Conservation (phyloP, 2,113 vertebrate species). For the Aramus guarauna region DNA sequence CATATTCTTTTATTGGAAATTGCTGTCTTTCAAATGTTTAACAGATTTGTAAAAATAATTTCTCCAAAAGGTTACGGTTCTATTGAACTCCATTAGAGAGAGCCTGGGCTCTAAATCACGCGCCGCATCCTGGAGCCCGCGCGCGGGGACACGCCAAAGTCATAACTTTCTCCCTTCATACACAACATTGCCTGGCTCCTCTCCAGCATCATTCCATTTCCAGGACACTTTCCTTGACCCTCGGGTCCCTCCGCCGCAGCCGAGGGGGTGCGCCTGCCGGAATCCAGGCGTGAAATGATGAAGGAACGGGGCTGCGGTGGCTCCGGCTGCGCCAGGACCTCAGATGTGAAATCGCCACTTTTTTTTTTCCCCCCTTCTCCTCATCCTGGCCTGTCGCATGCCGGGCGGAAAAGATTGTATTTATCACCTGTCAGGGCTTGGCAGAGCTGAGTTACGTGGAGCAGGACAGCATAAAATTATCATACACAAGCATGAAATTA, state of each 20-base stretch:
- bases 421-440: slow-evolving; percentile 99
- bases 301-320: slow-evolving; percentile 53
- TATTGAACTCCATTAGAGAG: slow-evolving; percentile 1
- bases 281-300: slow-evolving; percentile 86
- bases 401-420: slow-evolving; percentile 96
- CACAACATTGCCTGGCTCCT: background rate
- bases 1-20: slow-evolving; percentile 59
- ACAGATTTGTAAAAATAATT: slow-evolving; percentile 70
- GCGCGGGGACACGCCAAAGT: background rate
- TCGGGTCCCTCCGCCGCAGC: slow-evolving; percentile 26
- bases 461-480: slow-evolving; percentile 99
- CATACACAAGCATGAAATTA: slow-evolving; percentile 99
- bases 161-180: background rate
- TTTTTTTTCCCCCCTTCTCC: background rate
- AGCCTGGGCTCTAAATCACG: slow-evolving; percentile 39
- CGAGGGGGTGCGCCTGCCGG: slow-evolving; percentile 51
- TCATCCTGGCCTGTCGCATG: slow-evolving; percentile 83
- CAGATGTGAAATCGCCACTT: slow-evolving; percentile 69
- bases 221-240: slow-evolving; percentile 66
- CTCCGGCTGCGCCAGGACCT: slow-evolving; percentile 72
- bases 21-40: slow-evolving; percentile 62
- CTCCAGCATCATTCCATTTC: slow-evolving; percentile 46
- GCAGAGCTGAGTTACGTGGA: slow-evolving; percentile 99
- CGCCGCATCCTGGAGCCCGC: background rate
- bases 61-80: slow-evolving; percentile 58